A percentile compares a stretch with the other conserved stretches of the same genome.
Conservation (phyloP, 2,797 vertebrate genomes). For the Pangasius macronema region DNA sequence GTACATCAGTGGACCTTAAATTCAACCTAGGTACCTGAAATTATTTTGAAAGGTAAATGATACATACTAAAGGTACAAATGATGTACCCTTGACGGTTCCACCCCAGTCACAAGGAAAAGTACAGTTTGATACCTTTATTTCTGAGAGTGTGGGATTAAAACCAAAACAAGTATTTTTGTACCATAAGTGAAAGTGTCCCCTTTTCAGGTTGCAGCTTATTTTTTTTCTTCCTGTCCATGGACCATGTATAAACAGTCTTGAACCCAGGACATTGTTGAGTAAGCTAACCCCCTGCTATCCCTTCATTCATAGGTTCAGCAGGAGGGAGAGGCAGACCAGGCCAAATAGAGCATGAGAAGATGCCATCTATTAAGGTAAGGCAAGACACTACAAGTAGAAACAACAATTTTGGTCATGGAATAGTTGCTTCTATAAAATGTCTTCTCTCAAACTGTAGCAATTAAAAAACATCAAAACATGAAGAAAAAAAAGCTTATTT, state of each 20-base stretch:
- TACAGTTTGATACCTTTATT: not conserved
- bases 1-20: not conserved
- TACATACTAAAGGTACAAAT: not conserved
- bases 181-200: not conserved
- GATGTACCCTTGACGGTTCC: not conserved
- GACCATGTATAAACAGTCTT: constrained; percentile 9
- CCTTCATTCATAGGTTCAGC: constrained; percentile 23
- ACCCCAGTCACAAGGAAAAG: not conserved
- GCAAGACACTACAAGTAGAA: too few species aligned
- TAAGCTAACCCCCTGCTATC: not conserved
- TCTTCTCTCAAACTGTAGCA: not conserved
- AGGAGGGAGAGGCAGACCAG: not conserved
- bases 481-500: not conserved
- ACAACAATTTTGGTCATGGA: not conserved
- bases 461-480: not conserved
- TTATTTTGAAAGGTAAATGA: not conserved
- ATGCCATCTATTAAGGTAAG: not conserved
- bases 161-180: not conserved
- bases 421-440: not conserved
- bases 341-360: constrained; percentile 18
- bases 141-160: not conserved
- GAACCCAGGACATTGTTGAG: not conserved
- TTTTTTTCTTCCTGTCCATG: not conserved
- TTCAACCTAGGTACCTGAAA: not conserved
- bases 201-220: not conserved